Conservation (phyloP, 2,113 vertebrate genomes). For the Balaenoptera acutorostrata region DNA sequence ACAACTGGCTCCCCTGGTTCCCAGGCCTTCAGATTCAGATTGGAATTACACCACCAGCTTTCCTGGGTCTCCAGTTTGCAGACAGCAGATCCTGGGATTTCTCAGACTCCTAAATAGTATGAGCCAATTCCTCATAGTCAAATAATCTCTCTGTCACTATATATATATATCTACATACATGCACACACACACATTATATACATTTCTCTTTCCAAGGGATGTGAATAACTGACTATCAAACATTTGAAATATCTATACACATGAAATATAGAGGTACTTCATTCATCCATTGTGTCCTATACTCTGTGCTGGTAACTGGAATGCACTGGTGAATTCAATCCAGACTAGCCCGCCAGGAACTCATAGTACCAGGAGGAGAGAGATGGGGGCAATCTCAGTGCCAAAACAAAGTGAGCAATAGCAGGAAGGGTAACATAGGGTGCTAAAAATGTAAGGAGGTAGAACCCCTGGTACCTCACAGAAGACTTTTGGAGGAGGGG, state of each 20-base stretch:
- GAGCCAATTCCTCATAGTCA: too few relatives aligned
- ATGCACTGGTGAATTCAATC: too few relatives aligned
- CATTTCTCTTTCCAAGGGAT: neutral
- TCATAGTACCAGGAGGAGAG: neutral
- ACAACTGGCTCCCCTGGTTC: neutral
- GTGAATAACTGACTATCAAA: neutral
- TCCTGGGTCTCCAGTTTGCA: neutral
- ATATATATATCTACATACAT: neutral
- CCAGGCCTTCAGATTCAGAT: neutral
- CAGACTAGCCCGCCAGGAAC: neutral
- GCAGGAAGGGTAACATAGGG: neutral
- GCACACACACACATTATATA: neutral
- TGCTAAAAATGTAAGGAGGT: neutral
- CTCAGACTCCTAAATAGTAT: neutral
- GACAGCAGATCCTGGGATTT: too few relatives aligned
- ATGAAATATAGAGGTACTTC: neutral
- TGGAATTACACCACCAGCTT: accelerated
- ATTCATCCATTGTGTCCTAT: neutral
- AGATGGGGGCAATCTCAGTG: neutral
- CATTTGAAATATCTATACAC: neutral
- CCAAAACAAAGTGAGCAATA: neutral
- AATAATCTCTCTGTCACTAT: neutral
- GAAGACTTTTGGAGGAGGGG: neutral
- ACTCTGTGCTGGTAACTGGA: neutral
- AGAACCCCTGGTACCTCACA: neutral